Evolutionary conservation across 23 tunicate species (phyloP).

Genomic region (Botrylloides violaceus): DNA sequence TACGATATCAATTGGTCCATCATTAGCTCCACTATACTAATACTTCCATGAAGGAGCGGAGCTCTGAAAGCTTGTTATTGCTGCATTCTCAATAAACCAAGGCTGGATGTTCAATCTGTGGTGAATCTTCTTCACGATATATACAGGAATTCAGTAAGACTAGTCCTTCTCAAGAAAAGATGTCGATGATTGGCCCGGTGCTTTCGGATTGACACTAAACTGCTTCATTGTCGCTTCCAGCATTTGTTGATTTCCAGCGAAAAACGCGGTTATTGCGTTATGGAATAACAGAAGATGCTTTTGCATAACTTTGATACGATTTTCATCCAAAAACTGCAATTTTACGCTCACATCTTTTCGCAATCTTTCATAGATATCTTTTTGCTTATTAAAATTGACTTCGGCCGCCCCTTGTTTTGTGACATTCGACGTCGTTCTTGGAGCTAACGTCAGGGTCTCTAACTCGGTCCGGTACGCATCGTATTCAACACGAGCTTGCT

Average conservation of each 20-base stretch:
- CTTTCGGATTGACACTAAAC: slow-evolving; percentile 41
- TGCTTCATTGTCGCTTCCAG: slow-evolving; percentile 57
- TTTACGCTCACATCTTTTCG: slow-evolving; percentile 76
- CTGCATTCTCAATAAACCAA: too few species aligned
- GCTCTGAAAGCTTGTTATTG: too few species aligned
- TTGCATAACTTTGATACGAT: slow-evolving; percentile 94
- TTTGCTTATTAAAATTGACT: slow-evolving; percentile 54
- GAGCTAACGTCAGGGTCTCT: slow-evolving; percentile 60
- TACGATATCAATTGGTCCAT: too few species aligned
- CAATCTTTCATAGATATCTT: slow-evolving; percentile 55
- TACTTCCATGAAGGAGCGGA: too few species aligned
- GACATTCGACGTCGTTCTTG: slow-evolving; percentile 70
- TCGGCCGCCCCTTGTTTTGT: slow-evolving; percentile 61
- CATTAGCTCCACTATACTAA: too few species aligned
- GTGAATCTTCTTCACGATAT: too few species aligned
- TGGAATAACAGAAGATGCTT: slow-evolving; percentile 78
- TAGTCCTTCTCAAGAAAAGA: slow-evolving; percentile 49
- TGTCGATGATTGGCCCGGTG: slow-evolving; percentile 11
- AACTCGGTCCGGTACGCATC: slow-evolving; percentile 90
- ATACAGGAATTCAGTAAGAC: neutral
- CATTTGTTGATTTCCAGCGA: slow-evolving; percentile 80
- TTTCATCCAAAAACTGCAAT: slow-evolving; percentile 92
- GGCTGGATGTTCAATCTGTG: too few species aligned
- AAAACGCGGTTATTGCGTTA: slow-evolving; percentile 81
- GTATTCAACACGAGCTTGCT: slow-evolving; percentile 72